Evolutionary conservation across 1,140 invertebrate genomes (phyloP).

Genomic region (Antheraea pernyi): DNA sequence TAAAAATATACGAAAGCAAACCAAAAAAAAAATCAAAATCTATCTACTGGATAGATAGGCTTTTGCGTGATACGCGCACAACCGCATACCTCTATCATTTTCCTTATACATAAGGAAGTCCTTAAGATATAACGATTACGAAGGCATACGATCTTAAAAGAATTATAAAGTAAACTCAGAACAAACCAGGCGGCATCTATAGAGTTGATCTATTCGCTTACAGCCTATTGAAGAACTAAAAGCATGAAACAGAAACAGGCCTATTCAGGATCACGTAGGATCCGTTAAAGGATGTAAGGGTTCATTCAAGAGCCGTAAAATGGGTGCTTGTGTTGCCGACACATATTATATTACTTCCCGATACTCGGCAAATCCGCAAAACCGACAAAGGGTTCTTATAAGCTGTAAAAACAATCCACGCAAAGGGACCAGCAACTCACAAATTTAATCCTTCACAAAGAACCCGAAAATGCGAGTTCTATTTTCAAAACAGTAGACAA

Average conservation of each 20-base stretch:
- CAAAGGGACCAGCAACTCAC: conserved; percentile 40
- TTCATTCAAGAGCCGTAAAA: conserved; percentile 64
- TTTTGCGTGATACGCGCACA: too few relatives aligned
- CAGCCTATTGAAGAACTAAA: conserved; percentile 45
- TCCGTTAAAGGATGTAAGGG: conserved; percentile 51
- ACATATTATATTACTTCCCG: conserved; percentile 43
- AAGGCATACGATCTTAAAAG: neutral
- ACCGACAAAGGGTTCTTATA: conserved; percentile 68
- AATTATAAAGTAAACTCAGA: too few relatives aligned
- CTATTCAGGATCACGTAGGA: conserved; percentile 64
- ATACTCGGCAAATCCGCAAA: conserved; percentile 38
- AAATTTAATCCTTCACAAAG: conserved; percentile 69
- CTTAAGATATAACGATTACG: too few relatives aligned
- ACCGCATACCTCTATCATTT: too few relatives aligned
- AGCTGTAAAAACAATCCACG: conserved; percentile 75
- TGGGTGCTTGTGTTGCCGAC: conserved; percentile 43
- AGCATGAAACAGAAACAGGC: conserved; percentile 68
- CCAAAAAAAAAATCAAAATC: too few relatives aligned
- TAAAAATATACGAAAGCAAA: too few relatives aligned
- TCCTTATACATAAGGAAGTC: too few relatives aligned
- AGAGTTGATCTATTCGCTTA: conserved; percentile 8
- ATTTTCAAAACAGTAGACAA: conserved; percentile 77
- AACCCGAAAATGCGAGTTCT: conserved; percentile 50
- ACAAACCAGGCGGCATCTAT: neutral
- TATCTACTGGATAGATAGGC: too few relatives aligned